Conservation (phyloP, 2,888 invertebrate species). For the Cistogaster globosa region DNA sequence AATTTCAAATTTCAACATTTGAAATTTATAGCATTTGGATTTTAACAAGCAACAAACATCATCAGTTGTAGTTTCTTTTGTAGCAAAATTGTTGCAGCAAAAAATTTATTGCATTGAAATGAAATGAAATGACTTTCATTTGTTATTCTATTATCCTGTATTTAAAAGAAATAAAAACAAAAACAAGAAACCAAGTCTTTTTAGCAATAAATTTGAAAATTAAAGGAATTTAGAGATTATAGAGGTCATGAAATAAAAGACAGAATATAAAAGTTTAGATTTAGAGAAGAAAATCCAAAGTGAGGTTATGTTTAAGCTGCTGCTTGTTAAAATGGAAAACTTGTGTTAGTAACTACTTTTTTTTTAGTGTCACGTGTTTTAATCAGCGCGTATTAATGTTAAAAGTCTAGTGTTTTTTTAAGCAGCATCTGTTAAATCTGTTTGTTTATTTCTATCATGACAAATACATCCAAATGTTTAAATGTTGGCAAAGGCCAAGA, state of each 20-base stretch:
- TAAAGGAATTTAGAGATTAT: slow-evolving; percentile 64
- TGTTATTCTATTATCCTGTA: slow-evolving; percentile 57
- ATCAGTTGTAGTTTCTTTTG: background rate
- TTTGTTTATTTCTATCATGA: no score
- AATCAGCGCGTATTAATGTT: no score
- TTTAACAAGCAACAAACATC: background rate
- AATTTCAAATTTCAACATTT: slow-evolving; percentile 42
- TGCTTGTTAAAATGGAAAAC: background rate
- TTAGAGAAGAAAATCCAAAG: slow-evolving; percentile 47
- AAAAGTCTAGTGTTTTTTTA: no score
- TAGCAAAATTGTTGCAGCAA: no score
- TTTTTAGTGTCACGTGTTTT: no score
- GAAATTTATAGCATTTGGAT: slow-evolving; percentile 43
- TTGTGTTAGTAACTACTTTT: no score
- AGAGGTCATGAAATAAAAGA: slow-evolving; percentile 44
- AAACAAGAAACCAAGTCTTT: background rate
- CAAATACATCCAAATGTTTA: no score
- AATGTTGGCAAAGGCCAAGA: no score
- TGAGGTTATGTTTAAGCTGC: background rate
- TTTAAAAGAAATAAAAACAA: background rate
- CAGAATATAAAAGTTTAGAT: slow-evolving; percentile 59
- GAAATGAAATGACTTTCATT: slow-evolving; percentile 37
- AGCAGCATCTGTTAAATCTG: no score
- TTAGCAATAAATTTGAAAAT: slow-evolving; percentile 25
- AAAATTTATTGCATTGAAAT: background rate